These are phyloP conservation scores for Lampris incognitus DNA, from an alignment of 2,113 vertebrate species.

Conservation along the genomic window DNA sequence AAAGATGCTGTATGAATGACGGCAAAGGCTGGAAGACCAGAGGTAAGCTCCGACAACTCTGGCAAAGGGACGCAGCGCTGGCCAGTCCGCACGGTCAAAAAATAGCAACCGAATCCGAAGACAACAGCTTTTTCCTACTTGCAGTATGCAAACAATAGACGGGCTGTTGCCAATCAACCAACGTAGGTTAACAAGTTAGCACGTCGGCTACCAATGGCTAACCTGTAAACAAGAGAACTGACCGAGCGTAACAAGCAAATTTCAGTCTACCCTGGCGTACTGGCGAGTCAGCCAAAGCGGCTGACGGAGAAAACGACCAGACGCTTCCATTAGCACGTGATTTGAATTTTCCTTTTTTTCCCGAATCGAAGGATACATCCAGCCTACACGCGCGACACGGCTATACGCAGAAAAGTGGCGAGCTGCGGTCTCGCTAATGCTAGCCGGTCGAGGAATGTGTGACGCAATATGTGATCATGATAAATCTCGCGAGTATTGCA, in stretches of 20 bases:
- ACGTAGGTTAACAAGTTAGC: background rate
- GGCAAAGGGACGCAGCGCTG: too few relatives aligned
- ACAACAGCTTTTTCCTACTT: background rate
- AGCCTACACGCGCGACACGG: background rate
- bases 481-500: conserved; percentile 61
- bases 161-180: background rate
- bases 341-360: background rate
- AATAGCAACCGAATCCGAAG: background rate
- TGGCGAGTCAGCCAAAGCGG: background rate
- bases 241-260: background rate
- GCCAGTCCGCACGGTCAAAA: background rate
- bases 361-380: background rate
- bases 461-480: background rate
- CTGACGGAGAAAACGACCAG: background rate
- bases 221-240: conserved; percentile 45
- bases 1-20: background rate
- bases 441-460: conserved; percentile 36
- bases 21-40: background rate
- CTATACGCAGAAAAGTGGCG: background rate
- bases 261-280: background rate
- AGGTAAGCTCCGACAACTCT: too few relatives aligned
- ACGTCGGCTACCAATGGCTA: conserved; percentile 27
- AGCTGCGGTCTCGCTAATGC: background rate
- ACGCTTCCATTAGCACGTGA: background rate
- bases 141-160: background rate